A percentile compares a stretch with the other conserved stretches of the same genome.
Evolutionary conservation across 2,113 vertebrate genomes (phyloP).

Genomic region (Phrynosoma platyrhinos): DNA sequence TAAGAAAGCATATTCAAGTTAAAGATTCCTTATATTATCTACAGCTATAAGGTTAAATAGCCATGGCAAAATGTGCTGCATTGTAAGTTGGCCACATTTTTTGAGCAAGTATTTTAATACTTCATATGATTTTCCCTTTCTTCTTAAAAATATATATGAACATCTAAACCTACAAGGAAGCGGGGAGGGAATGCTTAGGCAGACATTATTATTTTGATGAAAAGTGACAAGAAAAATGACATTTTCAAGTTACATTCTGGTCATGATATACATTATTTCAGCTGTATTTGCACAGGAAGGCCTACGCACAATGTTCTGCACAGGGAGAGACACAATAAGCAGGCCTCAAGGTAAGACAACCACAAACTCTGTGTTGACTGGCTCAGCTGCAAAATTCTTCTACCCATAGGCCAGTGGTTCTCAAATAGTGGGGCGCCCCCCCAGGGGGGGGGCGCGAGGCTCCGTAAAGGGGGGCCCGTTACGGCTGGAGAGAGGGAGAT

Average conservation of each 20-base stretch:
- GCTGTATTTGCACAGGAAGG: neutral
- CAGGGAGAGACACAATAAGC: neutral
- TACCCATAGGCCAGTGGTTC: too few relatives aligned
- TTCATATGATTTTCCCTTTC: too few relatives aligned
- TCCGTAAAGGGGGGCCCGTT: too few relatives aligned
- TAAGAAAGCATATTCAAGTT: neutral
- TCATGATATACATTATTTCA: neutral
- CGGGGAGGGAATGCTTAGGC: neutral
- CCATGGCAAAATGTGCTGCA: neutral
- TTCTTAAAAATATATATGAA: neutral
- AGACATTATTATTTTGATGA: neutral
- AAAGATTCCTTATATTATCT: neutral
- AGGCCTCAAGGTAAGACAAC: neutral
- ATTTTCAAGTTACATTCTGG: slow-evolving; percentile 10
- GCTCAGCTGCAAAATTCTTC: neutral
- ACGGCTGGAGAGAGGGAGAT: too few relatives aligned
- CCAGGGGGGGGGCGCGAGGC: too few relatives aligned
- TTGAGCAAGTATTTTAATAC: too few relatives aligned
- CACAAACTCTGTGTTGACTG: neutral
- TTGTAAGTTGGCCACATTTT: neutral
- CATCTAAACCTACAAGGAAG: neutral
- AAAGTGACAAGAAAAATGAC: neutral
- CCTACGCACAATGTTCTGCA: neutral
- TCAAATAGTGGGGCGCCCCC: too few relatives aligned
- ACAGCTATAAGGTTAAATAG: neutral